Conservation (phyloP, 2,888 invertebrate genomes). For the Digitonthophagus gazella region DNA sequence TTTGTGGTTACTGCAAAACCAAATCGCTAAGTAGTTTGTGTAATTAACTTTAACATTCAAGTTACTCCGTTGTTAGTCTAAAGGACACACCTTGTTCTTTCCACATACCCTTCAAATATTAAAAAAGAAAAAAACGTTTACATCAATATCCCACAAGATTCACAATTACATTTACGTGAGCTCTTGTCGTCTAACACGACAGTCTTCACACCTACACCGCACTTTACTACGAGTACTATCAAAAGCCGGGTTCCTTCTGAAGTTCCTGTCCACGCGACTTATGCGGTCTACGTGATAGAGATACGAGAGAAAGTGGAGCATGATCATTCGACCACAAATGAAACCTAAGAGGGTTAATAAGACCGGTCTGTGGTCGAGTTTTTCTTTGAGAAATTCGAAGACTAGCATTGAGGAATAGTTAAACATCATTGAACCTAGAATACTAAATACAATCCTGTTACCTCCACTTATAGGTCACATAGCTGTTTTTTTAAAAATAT, state of each 20-base stretch:
- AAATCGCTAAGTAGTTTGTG: too few relatives aligned
- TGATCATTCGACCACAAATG: slow-evolving; percentile 43
- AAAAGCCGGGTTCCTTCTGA: slow-evolving; percentile 30
- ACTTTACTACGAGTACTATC: slow-evolving; percentile 23
- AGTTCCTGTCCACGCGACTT: slow-evolving; percentile 30
- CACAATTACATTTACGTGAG: not conserved
- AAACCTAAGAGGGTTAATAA: slow-evolving; percentile 40
- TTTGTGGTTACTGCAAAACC: too few relatives aligned
- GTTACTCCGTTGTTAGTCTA: too few relatives aligned
- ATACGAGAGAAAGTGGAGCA: slow-evolving; percentile 44
- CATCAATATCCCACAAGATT: not conserved
- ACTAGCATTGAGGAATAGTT: slow-evolving; percentile 42
- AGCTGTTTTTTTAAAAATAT: slow-evolving; percentile 35
- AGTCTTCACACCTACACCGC: slow-evolving; percentile 1
- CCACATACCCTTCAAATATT: too few relatives aligned
- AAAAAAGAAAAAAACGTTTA: not conserved
- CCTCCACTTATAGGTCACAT: slow-evolving; percentile 34
- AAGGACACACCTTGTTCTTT: too few relatives aligned
- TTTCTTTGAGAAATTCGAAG: slow-evolving; percentile 39
- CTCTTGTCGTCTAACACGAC: not conserved
- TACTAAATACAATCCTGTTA: slow-evolving; percentile 37
- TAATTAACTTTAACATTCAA: too few relatives aligned
- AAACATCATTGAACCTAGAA: slow-evolving; percentile 46
- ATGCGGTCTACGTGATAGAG: slow-evolving; percentile 45
- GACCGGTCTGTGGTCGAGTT: slow-evolving; percentile 31